These are phyloP conservation scores for Enteromius trimaculatus DNA, from an alignment of 2,797 vertebrate species.

Conservation along the genomic window DNA sequence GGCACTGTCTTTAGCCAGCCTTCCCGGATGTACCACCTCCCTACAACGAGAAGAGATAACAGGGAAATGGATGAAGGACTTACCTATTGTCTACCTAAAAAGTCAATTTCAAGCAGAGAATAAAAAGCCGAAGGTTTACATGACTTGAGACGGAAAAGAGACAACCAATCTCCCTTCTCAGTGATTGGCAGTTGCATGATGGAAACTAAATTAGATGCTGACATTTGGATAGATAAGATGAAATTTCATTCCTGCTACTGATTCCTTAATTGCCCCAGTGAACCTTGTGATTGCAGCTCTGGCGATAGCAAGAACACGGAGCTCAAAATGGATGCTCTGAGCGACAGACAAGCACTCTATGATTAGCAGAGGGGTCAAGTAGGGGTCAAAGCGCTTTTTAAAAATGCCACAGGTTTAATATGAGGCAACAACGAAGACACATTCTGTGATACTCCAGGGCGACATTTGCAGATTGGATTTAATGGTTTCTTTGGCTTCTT, in stretches of 20 bases:
- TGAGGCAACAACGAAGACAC: conserved; percentile 63
- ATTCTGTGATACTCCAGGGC: conserved; percentile 63
- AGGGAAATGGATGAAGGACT: conserved; percentile 24
- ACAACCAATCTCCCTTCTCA: conserved; percentile 57
- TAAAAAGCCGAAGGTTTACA: conserved; percentile 54
- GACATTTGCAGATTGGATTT: conserved; percentile 62
- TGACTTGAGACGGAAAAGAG: conserved; percentile 31
- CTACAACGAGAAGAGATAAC: conserved; percentile 59
- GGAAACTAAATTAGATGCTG: conserved; percentile 76
- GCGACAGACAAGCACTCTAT: conserved; percentile 70
- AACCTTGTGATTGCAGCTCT: conserved; percentile 68
- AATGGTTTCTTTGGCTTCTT: conserved; percentile 49
- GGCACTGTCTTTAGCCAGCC: conserved; percentile 79
- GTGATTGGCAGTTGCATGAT: conserved; percentile 74
- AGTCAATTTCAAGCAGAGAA: conserved; percentile 45
- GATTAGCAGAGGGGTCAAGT: conserved; percentile 71
- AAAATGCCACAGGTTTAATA: conserved; percentile 78
- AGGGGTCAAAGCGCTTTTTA: conserved; percentile 75
- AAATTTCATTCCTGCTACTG: conserved; percentile 69
- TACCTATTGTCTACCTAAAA: conserved; percentile 47
- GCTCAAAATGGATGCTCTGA: conserved; percentile 69
- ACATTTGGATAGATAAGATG: conserved; percentile 81
- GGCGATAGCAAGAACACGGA: conserved; percentile 61
- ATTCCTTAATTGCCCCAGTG: conserved; percentile 73
- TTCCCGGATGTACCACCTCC: conserved; percentile 77